Conservation (phyloP, 1,140 invertebrate species). For the Conus ventricosus region DNA sequence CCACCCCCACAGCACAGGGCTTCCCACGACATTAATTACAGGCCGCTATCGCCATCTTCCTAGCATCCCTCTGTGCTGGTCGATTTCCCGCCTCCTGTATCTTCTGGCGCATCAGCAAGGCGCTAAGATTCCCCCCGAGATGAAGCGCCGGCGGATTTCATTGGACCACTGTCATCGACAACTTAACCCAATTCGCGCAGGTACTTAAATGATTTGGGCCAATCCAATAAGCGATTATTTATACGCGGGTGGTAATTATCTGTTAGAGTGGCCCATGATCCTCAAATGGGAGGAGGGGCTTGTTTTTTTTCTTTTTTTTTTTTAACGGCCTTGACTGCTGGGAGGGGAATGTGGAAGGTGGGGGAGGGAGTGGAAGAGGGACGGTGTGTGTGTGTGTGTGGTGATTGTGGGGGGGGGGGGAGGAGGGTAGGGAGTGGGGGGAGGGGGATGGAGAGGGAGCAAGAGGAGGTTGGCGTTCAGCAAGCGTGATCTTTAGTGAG, state of each 20-base stretch:
- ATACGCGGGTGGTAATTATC: slow-evolving; percentile 10
- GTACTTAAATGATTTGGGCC: slow-evolving; percentile 5
- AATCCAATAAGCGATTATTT: slow-evolving; percentile 11
- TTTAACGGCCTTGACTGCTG: neutral
- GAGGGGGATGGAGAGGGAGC: neutral
- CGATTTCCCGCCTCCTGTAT: neutral
- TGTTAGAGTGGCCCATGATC: neutral
- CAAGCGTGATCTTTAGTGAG: neutral
- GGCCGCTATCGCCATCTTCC: neutral
- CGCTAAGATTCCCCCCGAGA: slow-evolving; percentile 12
- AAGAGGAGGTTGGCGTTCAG: neutral
- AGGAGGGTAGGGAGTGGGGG: neutral
- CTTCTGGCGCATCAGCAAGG: neutral
- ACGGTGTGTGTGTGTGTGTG: neutral
- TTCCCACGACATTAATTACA: slow-evolving; percentile 4
- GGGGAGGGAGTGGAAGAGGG: neutral
- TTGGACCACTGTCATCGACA: slow-evolving; percentile 5
- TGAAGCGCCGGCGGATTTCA: neutral
- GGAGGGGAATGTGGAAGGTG: neutral
- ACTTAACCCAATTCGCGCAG: slow-evolving; percentile 13
- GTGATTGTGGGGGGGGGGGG: neutral
- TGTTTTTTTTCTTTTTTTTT: too few species aligned
- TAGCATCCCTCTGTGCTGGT: neutral
- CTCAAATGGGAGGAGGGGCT: too few species aligned
- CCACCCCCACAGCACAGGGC: too few species aligned